Conservation (phyloP, 2,113 vertebrate genomes). For the Amphilophus citrinellus region DNA sequence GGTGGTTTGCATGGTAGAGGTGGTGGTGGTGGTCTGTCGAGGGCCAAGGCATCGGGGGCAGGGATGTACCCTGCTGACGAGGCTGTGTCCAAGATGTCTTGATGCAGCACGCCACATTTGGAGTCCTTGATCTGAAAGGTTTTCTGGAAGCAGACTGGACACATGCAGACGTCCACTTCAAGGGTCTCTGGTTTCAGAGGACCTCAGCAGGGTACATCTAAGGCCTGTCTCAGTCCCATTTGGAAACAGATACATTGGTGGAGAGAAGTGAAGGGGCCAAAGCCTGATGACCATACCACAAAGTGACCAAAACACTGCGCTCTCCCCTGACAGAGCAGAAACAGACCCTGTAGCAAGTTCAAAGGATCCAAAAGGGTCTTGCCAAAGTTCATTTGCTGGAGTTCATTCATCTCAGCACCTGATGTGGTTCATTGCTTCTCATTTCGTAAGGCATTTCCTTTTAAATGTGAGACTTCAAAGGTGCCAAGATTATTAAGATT, state of each 20-base stretch:
- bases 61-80: slow-evolving; percentile 75
- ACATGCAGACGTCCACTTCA: slow-evolving; percentile 95
- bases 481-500: slow-evolving; percentile 23
- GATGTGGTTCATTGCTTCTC: slow-evolving; percentile 64
- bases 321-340: slow-evolving; percentile 73
- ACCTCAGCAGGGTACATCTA: slow-evolving; percentile 93
- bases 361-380: slow-evolving; percentile 74
- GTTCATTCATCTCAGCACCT: slow-evolving; percentile 75
- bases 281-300: slow-evolving; percentile 77
- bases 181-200: slow-evolving; percentile 97
- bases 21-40: slow-evolving; percentile 39
- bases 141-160: slow-evolving; percentile 87
- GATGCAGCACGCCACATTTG: slow-evolving; percentile 86
- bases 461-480: slow-evolving; percentile 71
- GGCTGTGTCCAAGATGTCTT: slow-evolving; percentile 84
- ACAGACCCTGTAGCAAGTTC: slow-evolving; percentile 77
- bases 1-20: slow-evolving; percentile 61
- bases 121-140: slow-evolving; percentile 79
- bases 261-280: slow-evolving; percentile 79
- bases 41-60: slow-evolving; percentile 55
- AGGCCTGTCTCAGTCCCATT: slow-evolving; percentile 78
- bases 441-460: slow-evolving; percentile 54
- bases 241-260: slow-evolving; percentile 87
- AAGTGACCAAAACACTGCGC: slow-evolving; percentile 67
- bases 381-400: slow-evolving; percentile 73